Percentiles rank a stretch among this genome's conserved stretches.
Evolutionary conservation across 1,140 invertebrate species (phyloP).

Genomic region (Pogonus chalceus): DNA sequence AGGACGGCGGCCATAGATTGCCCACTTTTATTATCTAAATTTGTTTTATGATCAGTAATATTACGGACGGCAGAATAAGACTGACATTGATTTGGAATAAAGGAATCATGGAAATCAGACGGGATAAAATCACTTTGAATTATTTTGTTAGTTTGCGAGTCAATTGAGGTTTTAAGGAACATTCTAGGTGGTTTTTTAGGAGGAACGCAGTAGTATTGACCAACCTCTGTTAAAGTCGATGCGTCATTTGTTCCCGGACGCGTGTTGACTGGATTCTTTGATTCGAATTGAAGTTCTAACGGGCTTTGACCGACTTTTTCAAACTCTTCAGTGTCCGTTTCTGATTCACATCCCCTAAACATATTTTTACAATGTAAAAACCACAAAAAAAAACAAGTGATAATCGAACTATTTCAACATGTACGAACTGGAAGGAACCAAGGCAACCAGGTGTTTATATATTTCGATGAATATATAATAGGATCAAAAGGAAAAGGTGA

Average conservation of each 20-base stretch:
- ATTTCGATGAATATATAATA: too few species aligned
- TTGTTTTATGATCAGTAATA: not conserved
- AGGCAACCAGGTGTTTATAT: too few species aligned
- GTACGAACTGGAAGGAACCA: too few species aligned
- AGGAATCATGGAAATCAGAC: too few species aligned
- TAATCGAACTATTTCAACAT: too few species aligned
- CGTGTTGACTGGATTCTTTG: slow-evolving; percentile 17
- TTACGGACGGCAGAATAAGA: too few species aligned
- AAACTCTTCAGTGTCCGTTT: slow-evolving; percentile 74
- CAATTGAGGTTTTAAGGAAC: slow-evolving; percentile 24
- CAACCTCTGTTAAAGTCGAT: slow-evolving; percentile 35
- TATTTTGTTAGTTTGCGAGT: not conserved
- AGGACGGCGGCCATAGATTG: not conserved
- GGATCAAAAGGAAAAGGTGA: too few species aligned
- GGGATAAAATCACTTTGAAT: too few species aligned
- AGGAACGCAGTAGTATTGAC: slow-evolving; percentile 22
- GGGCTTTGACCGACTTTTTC: slow-evolving; percentile 61
- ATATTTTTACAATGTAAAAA: too few species aligned
- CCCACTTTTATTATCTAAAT: not conserved
- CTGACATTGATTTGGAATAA: too few species aligned
- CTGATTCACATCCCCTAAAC: slow-evolving; percentile 61
- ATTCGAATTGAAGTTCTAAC: slow-evolving; percentile 38
- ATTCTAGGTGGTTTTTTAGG: slow-evolving; percentile 34
- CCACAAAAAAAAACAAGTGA: too few species aligned
- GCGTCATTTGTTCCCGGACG: slow-evolving; percentile 26